Percentiles rank a stretch among this genome's conserved stretches.
Conservation (phyloP, 2,888 invertebrate genomes). For the Carpatolechia fugitivella region DNA sequence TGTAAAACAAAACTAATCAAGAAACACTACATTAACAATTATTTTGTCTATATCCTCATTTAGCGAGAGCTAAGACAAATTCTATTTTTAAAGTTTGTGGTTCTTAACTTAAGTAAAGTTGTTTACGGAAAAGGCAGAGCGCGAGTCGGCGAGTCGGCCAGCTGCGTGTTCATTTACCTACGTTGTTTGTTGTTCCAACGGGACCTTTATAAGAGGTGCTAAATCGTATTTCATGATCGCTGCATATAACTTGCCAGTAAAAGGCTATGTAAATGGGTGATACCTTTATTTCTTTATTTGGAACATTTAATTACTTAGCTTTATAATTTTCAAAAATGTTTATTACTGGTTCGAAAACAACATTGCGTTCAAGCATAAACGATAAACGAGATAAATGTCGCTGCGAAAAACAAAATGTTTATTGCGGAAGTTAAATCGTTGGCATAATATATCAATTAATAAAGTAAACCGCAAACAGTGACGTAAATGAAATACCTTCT, state of each 20-base stretch:
- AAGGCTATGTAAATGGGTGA: slow-evolving; percentile 57
- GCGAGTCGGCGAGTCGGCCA: background rate
- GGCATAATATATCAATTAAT: background rate
- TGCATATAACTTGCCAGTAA: slow-evolving; percentile 49
- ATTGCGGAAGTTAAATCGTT: slow-evolving; percentile 1
- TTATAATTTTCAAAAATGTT: background rate
- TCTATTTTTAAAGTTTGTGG: no score
- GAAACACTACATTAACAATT: no score
- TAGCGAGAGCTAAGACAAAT: no score
- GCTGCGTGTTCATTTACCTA: slow-evolving; percentile 19
- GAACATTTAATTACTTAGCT: slow-evolving; percentile 1
- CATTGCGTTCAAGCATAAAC: background rate
- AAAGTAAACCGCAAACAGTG: slow-evolving; percentile 1
- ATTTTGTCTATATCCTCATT: no score
- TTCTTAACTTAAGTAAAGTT: background rate
- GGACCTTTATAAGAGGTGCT: slow-evolving; percentile 59
- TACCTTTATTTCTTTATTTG: slow-evolving; percentile 39
- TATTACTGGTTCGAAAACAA: background rate
- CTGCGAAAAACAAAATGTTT: background rate
- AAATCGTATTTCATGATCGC: slow-evolving; percentile 65
- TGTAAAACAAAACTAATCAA: no score
- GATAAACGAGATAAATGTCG: background rate
- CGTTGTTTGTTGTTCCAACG: slow-evolving; percentile 33
- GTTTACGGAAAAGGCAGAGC: slow-evolving; percentile 1
- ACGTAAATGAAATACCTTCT: slow-evolving; percentile 2